These are phyloP conservation scores for Sarotherodon lohbergeri DNA, from an alignment of 2,113 vertebrate genomes.

Conservation along the genomic window DNA sequence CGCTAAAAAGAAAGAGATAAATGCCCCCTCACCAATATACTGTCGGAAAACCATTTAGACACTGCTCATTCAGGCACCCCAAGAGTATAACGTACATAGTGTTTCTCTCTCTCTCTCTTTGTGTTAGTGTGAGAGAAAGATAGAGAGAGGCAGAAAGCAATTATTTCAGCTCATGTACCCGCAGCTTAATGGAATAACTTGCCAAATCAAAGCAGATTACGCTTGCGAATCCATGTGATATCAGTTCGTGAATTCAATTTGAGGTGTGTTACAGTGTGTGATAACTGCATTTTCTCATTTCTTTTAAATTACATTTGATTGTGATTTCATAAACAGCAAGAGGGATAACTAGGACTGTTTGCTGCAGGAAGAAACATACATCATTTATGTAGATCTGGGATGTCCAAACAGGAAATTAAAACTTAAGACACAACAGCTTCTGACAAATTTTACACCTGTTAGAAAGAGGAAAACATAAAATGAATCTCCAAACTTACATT, in stretches of 20 bases:
- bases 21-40: not conserved
- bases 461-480: not conserved
- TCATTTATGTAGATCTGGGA: not conserved
- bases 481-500: not conserved
- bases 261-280: not conserved
- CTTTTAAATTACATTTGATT: not conserved
- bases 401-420: not conserved
- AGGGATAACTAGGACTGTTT: not conserved
- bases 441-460: not conserved
- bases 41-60: not conserved
- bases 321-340: not conserved
- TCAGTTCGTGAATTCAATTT: conserved; percentile 16
- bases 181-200: conserved; percentile 25
- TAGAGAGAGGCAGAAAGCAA: conserved; percentile 3
- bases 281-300: not conserved
- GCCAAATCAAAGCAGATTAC: conserved; percentile 28
- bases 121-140: not conserved
- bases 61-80: not conserved
- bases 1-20: conserved; percentile 3
- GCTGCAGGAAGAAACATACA: not conserved
- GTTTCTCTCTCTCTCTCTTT: not conserved
- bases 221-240: conserved; percentile 22
- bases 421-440: no score
- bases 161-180: conserved; percentile 19
- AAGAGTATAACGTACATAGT: not conserved